Conservation (phyloP, 2,113 vertebrate genomes). For the Columba livia region DNA sequence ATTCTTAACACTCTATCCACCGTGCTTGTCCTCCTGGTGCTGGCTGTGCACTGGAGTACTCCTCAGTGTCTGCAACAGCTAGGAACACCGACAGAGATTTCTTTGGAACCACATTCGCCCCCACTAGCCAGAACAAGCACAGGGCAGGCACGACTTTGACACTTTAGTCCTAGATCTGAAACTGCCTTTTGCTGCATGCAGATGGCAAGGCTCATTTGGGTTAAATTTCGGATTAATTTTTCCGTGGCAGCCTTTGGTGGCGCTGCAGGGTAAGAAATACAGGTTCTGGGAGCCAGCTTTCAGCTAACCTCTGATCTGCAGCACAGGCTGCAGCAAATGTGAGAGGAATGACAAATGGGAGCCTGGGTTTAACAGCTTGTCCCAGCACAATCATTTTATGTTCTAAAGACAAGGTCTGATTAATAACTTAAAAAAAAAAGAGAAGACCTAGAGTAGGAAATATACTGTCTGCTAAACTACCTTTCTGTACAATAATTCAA, state of each 20-base stretch:
- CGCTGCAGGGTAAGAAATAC: conserved; percentile 66
- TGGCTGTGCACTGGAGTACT: neutral
- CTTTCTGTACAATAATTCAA: neutral
- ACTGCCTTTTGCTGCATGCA: neutral
- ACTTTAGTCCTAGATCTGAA: neutral
- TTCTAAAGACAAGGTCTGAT: neutral
- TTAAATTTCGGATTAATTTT: neutral
- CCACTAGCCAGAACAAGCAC: neutral
- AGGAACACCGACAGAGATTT: neutral
- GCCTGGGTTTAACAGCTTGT: conserved; percentile 11
- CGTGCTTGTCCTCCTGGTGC: neutral
- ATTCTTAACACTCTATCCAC: neutral
- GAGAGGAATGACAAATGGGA: conserved; percentile 37
- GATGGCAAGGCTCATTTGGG: neutral
- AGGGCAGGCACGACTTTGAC: neutral
- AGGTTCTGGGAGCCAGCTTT: neutral
- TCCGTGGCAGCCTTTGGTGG: conserved; percentile 34
- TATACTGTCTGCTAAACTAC: neutral
- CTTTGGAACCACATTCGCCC: neutral
- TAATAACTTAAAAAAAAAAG: neutral
- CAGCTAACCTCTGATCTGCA: neutral
- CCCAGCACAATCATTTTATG: neutral
- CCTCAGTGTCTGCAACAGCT: neutral
- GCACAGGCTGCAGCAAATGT: neutral
- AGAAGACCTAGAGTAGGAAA: neutral